Evolutionary conservation across 2,888 invertebrate species (phyloP).

Genomic region (Plusia festucae): DNA sequence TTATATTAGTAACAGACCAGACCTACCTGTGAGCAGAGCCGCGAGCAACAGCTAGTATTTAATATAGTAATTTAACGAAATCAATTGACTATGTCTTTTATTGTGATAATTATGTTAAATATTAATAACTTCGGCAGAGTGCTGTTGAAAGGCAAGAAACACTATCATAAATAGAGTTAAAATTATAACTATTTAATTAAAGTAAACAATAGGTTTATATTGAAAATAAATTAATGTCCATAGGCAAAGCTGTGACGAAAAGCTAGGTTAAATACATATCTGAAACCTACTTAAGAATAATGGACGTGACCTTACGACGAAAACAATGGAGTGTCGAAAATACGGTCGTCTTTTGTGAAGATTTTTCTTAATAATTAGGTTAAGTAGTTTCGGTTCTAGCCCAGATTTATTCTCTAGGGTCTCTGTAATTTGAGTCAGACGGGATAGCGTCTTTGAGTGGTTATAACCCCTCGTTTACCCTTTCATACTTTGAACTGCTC

Average conservation of each 20-base stretch:
- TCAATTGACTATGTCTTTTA: neutral
- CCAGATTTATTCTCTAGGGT: slow-evolving; percentile 75
- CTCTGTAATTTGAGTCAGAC: slow-evolving; percentile 74
- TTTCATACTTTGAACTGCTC: slow-evolving; percentile 73
- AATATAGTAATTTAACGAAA: neutral
- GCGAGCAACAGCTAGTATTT: no score
- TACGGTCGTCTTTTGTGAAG: slow-evolving; percentile 50
- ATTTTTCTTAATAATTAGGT: slow-evolving; percentile 81
- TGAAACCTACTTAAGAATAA: slow-evolving; percentile 10
- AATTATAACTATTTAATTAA: no score
- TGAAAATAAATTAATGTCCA: no score
- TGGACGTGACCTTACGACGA: slow-evolving; percentile 14
- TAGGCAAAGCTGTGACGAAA: neutral
- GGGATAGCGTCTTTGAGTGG: slow-evolving; percentile 68
- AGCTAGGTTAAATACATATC: slow-evolving; percentile 29
- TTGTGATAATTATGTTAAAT: no score
- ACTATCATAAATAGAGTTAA: neutral
- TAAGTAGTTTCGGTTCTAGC: slow-evolving; percentile 80
- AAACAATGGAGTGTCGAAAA: slow-evolving; percentile 39
- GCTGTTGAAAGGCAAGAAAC: no score
- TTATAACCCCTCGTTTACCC: slow-evolving; percentile 82
- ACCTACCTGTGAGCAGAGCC: no score
- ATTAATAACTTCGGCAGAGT: no score
- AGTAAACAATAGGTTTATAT: neutral
- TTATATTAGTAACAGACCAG: no score